Evolutionary conservation across 2,797 vertebrate species (phyloP).

Genomic region (Cirrhinus mrigala): DNA sequence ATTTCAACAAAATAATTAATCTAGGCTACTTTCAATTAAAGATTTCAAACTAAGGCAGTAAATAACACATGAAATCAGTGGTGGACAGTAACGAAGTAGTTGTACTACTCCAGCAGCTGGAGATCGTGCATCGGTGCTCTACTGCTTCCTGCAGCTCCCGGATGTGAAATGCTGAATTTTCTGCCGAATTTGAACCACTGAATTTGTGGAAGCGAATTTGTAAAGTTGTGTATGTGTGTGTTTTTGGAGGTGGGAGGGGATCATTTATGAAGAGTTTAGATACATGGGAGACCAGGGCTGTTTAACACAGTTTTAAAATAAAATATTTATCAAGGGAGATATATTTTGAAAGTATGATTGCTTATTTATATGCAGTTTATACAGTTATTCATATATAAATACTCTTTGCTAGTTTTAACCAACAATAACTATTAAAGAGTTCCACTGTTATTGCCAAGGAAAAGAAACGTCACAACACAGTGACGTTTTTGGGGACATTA

Average conservation of each 20-base stretch:
- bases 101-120: too few species aligned
- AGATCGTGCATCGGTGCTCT: too few species aligned
- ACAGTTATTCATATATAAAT: neutral
- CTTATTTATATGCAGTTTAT: neutral
- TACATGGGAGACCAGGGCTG: neutral
- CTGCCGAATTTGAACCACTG: too few species aligned
- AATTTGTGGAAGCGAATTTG: too few species aligned
- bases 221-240: neutral
- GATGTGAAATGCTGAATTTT: too few species aligned
- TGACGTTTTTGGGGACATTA: neutral
- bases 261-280: neutral
- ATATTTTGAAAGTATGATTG: neutral
- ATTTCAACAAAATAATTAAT: too few species aligned
- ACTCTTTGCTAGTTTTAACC: neutral
- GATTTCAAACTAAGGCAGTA: too few species aligned
- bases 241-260: neutral
- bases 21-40: too few species aligned
- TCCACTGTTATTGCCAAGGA: too few species aligned
- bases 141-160: too few species aligned
- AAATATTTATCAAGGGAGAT: neutral
- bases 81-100: too few species aligned
- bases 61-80: too few species aligned
- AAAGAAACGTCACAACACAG: neutral
- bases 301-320: neutral
- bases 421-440: neutral